Base-by-base conservation (phyloP, 2,888 invertebrate genomes). In the Drosophila lutescens region DNA sequence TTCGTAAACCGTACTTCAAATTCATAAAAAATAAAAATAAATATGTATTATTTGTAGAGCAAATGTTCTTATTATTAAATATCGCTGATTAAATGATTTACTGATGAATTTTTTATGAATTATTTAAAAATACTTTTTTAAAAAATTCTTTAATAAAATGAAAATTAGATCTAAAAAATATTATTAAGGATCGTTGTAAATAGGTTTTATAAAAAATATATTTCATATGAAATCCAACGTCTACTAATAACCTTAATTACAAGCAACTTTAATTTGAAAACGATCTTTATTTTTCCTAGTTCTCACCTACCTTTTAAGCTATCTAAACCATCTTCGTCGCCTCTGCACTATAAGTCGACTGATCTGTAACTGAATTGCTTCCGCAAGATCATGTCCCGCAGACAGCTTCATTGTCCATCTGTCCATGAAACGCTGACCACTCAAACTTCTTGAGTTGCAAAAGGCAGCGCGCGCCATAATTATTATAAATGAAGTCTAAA, bases 401-500 rank as follows among this genome's bases (percentile, higher is more conserved):
- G 74, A 73, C 72, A 86, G 85, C 87, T 82, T 85, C 69, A 83
- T 84, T 83, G 87, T 74, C 43, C 62, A 54, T n/a, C 36, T 59
- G 82, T 78, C 80, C 81, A 74, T 77, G 85, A 81, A 70, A 76
- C 46, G 51, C 58, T 79, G 76, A 74, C 78, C 83, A 73, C 60
- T 78, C 46, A 59, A 53, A 63, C 83, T 70, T 76, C 74, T 78
- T 66, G 49, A 78, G 75, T 26, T 54, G 44, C 57, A 46, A 47
- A 66, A 46, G 54, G 44, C 65, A 53, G 65, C 76, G 77, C 70
- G 71, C 47, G 63, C 51, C 63, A 72, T 87, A 79, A 84, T 84
- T 84, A 84, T 85, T 84, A 87, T 85, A 84, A 84, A 84, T 84
- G 87, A 87, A 84, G 78, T 82, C 76, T 54, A 79, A 77, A 84